Base-by-base conservation (phyloP, 2,888 invertebrate genomes). In the Andrena chrysosceles region DNA sequence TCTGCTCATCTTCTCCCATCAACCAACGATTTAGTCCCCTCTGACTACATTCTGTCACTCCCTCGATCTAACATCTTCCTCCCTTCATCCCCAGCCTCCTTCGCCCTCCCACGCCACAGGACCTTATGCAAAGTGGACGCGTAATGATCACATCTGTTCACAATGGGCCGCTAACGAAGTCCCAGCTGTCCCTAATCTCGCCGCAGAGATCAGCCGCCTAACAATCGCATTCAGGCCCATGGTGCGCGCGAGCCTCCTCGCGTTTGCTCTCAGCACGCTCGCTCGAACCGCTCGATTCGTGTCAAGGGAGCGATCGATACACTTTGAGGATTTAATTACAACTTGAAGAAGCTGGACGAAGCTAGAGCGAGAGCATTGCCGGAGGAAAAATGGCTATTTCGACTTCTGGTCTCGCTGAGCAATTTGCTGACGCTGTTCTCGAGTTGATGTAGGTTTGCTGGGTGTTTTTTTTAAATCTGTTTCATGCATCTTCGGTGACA, bases 111-210 rank as follows among this genome's bases (percentile, higher is more conserved):
- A 71, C 75, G 60, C 64, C 23, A 13, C 31, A 60, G 52, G 35
- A 82, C 68, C 66, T 67, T 82, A 77, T 83, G 77, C 83, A 83
- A 83, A 83, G 77, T 48, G 63, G 73, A 77, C 83, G 77, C 71
- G 31, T 83, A 83, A 84, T 77, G 83, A 84, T 84, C 77, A 70
- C 77, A 74, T 77, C 77, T 73, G 70, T 67, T 81, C 79, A 88
- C 88, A 86, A 88, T 88, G 76, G 84, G 69, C 56, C 75, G 79
- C 86, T 87, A 88, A 88, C 82, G 88, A 86, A 86, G 82, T 66
- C 67, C 67, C 48, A 63, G 35, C 80, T 35, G 67, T 42, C 59
- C 52, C 63, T 80, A 85, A 87, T 84, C 85, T 79, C 62, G 59
- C 20, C 35, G 26, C 20, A 60, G 49, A 42, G 56, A 31, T 66